Evolutionary conservation across 2,888 invertebrate species (phyloP).

Genomic region (Phyllotreta striolata): DNA sequence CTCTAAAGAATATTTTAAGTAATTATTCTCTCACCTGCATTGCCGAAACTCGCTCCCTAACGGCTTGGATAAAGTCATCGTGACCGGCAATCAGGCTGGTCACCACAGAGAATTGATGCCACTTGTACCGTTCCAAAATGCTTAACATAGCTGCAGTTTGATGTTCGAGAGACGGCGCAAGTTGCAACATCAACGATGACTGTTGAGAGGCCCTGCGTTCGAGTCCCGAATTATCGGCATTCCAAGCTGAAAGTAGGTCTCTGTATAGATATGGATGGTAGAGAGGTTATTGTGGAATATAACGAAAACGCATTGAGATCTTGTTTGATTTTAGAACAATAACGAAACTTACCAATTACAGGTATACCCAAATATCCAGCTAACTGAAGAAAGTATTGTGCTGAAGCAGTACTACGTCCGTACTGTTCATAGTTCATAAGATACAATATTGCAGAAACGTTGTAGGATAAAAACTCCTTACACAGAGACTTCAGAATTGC

Average conservation of each 20-base stretch:
- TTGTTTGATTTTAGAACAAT: no score
- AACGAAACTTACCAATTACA: constrained; percentile 68
- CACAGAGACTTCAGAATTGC: constrained; percentile 89
- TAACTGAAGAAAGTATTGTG: constrained; percentile 92
- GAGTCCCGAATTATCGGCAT: constrained; percentile 95
- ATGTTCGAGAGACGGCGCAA: constrained; percentile 96
- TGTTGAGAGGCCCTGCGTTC: constrained; percentile 79
- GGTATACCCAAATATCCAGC: constrained; percentile 93
- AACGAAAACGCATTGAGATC: no score
- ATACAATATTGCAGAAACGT: constrained; percentile 92
- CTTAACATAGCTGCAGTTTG: constrained; percentile 96
- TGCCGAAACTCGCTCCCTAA: constrained; percentile 84
- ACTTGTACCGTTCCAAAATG: constrained; percentile 93
- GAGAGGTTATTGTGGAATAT: no score
- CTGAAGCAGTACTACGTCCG: constrained; percentile 91
- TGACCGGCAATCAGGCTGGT: constrained; percentile 94
- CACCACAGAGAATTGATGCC: constrained; percentile 95
- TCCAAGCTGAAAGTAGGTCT: constrained; percentile 74
- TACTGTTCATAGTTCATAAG: constrained; percentile 96
- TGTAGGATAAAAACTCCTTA: constrained; percentile 86
- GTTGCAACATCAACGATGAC: constrained; percentile 88
- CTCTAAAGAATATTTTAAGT: no score
- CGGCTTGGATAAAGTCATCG: constrained; percentile 94
- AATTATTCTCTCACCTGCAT: constrained; percentile 69
- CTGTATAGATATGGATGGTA: no score